Base-by-base conservation (phyloP, 2,888 invertebrate species). In the Tridacna gigas region DNA sequence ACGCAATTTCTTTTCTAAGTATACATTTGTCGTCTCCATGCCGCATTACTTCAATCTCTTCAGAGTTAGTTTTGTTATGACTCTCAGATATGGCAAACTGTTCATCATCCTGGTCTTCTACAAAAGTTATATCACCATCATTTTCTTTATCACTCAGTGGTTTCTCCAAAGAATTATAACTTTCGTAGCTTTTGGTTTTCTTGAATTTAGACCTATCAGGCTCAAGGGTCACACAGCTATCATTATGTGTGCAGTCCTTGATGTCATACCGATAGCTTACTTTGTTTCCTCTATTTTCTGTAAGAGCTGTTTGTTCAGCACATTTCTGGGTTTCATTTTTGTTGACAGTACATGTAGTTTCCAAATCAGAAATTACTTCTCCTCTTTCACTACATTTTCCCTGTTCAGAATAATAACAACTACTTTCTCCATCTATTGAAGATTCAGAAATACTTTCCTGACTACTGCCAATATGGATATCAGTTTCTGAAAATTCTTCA, bases 11-110 rank as follows among this genome's bases (percentile, higher is more conserved):
- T 22, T 13, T 63, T 63, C 9, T 1, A 5, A 4, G 22, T 13
- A 22, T 25, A 13, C 13, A 0, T 4, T 13, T 22, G 22, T 63
- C 63, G 9, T 63, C 63, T 22, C n/a, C 45, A 76, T 65, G 45
- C 18, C 76, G 45, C 76, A 76, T 76, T 25, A 63, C 26, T 20
- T 76, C 76, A 47, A 76, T 76, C 22, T 66, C 76, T 56, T 56
- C 56, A 15, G 56, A 56, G 11, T 56, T 11, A 56, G 1, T 56
- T 56, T 15, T 56, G 20, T 3, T 20, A 37, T 37, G 37, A 37
- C 7, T 37, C 37, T 37, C 37, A 56, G 56, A 20, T 3, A 56
- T 56, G 1, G 15, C 18, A 56, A 56, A 56, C 2, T 56, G 2
- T 20, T 15, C 5, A 56, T 56, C 9, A 20, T 20, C 15, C 11